A percentile compares a stretch with the other conserved stretches of the same genome.
phyloP scores from a whole-genome alignment of 1,140 invertebrate species.

The Caenorhabditis inopinata region DNA sequence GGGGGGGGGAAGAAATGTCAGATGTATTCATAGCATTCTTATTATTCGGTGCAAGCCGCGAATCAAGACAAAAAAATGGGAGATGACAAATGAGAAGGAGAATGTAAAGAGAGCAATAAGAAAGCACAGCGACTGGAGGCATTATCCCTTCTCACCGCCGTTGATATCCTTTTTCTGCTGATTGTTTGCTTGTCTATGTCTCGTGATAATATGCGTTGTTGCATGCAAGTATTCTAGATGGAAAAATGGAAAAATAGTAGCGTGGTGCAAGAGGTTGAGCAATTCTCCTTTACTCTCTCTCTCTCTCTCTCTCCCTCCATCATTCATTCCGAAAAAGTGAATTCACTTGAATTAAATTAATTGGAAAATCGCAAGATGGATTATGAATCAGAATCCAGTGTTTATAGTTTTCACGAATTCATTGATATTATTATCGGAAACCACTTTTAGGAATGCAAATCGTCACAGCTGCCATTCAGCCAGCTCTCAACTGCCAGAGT shows the following conservation, averaged over 20 bases:
- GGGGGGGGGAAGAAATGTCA: neutral
- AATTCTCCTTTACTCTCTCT: neutral
- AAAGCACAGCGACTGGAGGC: neutral
- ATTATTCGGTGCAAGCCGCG: slow-evolving; percentile 1
- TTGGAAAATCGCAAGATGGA: neutral
- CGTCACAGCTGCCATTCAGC: too few species aligned
- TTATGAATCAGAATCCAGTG: neutral
- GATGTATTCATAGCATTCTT: slow-evolving; percentile 33
- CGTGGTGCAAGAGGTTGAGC: neutral
- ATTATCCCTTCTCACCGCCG: neutral
- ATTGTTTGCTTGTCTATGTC: slow-evolving; percentile 14
- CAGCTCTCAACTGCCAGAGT: too few species aligned
- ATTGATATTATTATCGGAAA: too few species aligned
- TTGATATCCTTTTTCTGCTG: neutral
- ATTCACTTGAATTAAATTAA: slow-evolving; percentile 1
- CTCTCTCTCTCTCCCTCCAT: neutral
- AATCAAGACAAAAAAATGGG: neutral
- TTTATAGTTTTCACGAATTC: neutral
- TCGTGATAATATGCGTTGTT: neutral
- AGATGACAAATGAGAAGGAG: slow-evolving; percentile 16
- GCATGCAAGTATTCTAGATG: neutral
- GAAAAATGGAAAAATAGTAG: neutral
- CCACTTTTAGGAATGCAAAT: too few species aligned
- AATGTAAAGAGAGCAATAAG: neutral
- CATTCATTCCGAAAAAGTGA: too few species aligned